Evolutionary conservation across 2,113 vertebrate species (phyloP).

Genomic region (Hirundichthys speculiger): DNA sequence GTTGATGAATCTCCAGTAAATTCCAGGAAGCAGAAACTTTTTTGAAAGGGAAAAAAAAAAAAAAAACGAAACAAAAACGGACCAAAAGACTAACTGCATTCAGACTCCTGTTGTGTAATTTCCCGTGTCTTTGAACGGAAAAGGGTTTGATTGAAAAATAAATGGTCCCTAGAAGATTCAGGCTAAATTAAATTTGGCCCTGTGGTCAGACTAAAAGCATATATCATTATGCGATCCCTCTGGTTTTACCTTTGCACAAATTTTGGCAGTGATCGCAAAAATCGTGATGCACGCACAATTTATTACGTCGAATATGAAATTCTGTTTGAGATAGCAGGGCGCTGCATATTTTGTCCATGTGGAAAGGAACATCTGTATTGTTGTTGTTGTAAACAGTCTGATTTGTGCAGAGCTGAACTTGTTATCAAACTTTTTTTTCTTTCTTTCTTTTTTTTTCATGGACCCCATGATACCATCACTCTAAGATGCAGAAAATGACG

Average conservation of each 20-base stretch:
- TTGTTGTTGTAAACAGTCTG: no score
- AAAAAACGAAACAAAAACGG: no score
- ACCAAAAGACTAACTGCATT: no score
- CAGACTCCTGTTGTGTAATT: constrained; percentile 8
- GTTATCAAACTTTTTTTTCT: no score
- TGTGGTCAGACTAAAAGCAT: background rate
- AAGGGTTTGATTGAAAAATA: constrained; percentile 31
- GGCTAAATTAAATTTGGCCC: constrained; percentile 6
- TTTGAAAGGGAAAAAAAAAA: constrained; percentile 17
- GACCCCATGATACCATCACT: constrained; percentile 10
- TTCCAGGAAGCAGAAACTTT: constrained; percentile 23
- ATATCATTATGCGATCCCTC: constrained; percentile 9
- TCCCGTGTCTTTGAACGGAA: constrained; percentile 13
- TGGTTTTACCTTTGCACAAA: constrained; percentile 7
- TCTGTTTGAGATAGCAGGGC: background rate
- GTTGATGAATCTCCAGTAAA: constrained; percentile 32
- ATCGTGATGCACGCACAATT: background rate
- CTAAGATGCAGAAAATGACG: constrained; percentile 10
- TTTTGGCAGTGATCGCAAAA: constrained; percentile 13
- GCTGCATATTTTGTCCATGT: no score
- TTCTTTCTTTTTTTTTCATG: background rate
- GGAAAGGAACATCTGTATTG: no score
- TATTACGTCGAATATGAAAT: constrained; percentile 4
- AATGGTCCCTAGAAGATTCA: constrained; percentile 17
- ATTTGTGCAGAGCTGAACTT: background rate